These are phyloP conservation scores for Stenopsyche tienmushanensis DNA, from an alignment of 1,140 invertebrate species.

Conservation along the genomic window DNA sequence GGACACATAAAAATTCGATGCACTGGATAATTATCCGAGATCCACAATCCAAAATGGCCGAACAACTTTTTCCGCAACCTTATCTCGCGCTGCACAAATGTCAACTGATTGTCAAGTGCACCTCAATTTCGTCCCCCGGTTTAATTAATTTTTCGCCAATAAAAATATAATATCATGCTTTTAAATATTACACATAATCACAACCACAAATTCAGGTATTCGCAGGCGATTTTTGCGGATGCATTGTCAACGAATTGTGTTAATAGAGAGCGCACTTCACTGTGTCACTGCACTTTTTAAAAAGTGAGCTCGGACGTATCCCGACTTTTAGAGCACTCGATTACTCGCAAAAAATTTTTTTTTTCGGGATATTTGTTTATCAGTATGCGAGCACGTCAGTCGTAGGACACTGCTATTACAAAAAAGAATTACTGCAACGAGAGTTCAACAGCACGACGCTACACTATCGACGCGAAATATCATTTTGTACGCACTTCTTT, in stretches of 20 bases:
- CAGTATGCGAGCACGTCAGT: too few relatives aligned
- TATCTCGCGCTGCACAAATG: slow-evolving; percentile 5
- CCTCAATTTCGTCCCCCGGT: neutral
- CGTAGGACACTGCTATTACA: too few relatives aligned
- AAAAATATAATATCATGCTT: neutral
- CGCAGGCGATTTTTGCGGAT: neutral
- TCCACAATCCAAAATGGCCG: slow-evolving; percentile 25
- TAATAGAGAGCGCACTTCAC: too few relatives aligned
- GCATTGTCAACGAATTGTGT: too few relatives aligned
- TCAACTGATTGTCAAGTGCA: slow-evolving; percentile 15
- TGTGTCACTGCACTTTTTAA: too few relatives aligned
- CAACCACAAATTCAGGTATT: slow-evolving; percentile 5
- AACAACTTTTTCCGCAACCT: slow-evolving; percentile 18
- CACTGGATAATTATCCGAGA: neutral
- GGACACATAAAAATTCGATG: neutral
- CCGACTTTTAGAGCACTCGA: too few relatives aligned
- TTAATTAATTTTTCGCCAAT: neutral
- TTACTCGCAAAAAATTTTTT: too few relatives aligned
- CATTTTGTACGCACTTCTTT: neutral
- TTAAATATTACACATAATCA: neutral
- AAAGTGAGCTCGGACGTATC: too few relatives aligned
- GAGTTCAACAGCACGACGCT: too few relatives aligned
- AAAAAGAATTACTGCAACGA: too few relatives aligned
- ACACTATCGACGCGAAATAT: neutral
- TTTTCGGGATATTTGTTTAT: too few relatives aligned